Conservation (phyloP, 2,113 vertebrate species). For the Xenotilapia flavipinnis region DNA sequence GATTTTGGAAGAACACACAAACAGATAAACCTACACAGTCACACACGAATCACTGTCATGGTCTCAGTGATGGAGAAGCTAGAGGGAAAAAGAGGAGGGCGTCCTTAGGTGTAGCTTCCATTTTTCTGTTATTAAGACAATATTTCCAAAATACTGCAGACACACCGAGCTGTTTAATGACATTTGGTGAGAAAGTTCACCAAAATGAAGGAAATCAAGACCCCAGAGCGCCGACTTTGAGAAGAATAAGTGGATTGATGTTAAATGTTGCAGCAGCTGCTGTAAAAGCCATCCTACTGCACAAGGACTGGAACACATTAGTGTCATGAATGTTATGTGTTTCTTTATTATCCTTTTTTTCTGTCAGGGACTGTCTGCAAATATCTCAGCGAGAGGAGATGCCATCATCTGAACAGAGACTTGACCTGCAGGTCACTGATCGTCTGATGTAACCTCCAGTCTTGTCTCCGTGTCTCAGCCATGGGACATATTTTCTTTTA, state of each 20-base stretch:
- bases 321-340: not conserved
- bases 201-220: not conserved
- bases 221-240: not conserved
- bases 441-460: not conserved
- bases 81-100: not conserved
- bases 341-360: not conserved
- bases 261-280: accelerated
- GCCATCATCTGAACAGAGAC: not conserved
- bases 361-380: not conserved
- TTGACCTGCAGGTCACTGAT: not conserved
- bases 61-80: not conserved
- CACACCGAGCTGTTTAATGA: not conserved
- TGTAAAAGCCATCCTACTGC: not conserved
- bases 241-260: not conserved
- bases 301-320: not conserved
- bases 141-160: not conserved
- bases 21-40: not conserved
- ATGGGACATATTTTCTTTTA: not conserved
- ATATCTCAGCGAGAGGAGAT: not conserved
- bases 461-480: not conserved
- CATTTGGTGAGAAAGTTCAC: not conserved
- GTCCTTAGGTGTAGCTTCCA: not conserved
- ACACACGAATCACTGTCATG: not conserved
- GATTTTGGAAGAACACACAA: not conserved
- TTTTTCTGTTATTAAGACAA: not conserved